Percentiles rank a stretch among this genome's conserved stretches.
phyloP scores from a whole-genome alignment of 2,888 invertebrate genomes.

The Boloria selene region DNA sequence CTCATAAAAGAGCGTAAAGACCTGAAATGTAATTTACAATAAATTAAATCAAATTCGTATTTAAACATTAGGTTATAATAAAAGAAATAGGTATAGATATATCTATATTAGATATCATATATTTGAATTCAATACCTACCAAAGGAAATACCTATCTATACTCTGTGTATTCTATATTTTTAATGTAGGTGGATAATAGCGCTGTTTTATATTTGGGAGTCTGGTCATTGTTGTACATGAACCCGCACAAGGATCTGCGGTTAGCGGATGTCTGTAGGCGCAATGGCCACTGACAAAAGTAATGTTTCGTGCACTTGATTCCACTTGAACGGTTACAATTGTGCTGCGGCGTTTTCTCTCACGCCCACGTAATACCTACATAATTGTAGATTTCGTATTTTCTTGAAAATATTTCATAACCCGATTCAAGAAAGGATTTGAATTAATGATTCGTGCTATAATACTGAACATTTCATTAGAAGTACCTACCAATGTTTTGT shows the following conservation, averaged over 20 bases:
- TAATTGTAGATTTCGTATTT: not conserved
- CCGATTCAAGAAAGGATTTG: too few relatives aligned
- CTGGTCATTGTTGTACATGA: conserved; percentile 37
- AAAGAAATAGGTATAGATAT: too few relatives aligned
- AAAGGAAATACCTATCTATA: too few relatives aligned
- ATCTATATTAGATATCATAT: too few relatives aligned
- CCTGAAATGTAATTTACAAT: conserved; percentile 54
- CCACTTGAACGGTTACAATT: conserved; percentile 73
- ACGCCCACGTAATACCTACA: conserved; percentile 46
- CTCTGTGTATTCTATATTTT: not conserved
- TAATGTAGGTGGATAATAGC: conserved; percentile 29
- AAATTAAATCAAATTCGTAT: not conserved
- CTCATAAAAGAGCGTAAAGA: conserved; percentile 76
- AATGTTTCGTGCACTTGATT: conserved; percentile 76
- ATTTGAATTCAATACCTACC: too few relatives aligned
- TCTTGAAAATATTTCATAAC: too few relatives aligned
- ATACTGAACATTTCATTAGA: too few relatives aligned
- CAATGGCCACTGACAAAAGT: conserved; percentile 60
- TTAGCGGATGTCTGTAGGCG: conserved; percentile 69
- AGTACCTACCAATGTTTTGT: too few relatives aligned
- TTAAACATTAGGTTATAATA: not conserved
- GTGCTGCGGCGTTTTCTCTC: conserved; percentile 58
- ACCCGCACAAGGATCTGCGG: conserved; percentile 49
- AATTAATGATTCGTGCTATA: too few relatives aligned
- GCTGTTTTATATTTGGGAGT: conserved; percentile 37